phyloP scores from a whole-genome alignment of 2,888 invertebrate species.

The Branchellion lobata region DNA sequence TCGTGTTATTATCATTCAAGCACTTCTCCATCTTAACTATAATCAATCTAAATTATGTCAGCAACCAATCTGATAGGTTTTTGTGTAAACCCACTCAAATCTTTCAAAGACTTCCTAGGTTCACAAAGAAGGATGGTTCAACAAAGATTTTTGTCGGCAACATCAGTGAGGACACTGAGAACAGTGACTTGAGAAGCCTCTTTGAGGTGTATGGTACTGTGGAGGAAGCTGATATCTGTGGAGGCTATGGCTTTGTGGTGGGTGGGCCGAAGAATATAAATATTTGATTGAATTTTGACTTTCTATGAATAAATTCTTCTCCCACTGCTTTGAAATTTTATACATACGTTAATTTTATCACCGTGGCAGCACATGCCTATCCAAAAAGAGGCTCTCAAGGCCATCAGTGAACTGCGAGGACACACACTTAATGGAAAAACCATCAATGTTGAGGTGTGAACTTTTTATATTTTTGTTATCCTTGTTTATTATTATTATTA shows the following conservation, averaged over 20 bases:
- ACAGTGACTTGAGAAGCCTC: slow-evolving; percentile 33
- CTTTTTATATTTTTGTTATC: not conserved
- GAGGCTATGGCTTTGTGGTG: slow-evolving; percentile 46
- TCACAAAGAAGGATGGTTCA: slow-evolving; percentile 9
- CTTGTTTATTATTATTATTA: too few relatives aligned
- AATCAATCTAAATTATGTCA: too few relatives aligned
- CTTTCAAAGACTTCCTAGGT: not conserved
- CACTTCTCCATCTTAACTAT: not conserved
- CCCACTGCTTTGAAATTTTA: too few relatives aligned
- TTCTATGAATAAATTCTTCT: too few relatives aligned
- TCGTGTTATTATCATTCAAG: not conserved
- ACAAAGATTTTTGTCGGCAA: slow-evolving; percentile 46
- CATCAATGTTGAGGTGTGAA: slow-evolving; percentile 43
- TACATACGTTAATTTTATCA: too few relatives aligned
- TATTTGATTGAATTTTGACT: not conserved
- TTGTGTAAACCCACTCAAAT: too few relatives aligned
- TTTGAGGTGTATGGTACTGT: slow-evolving; percentile 42
- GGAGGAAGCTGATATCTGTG: slow-evolving; percentile 44
- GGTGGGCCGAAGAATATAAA: not conserved
- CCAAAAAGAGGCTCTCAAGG: slow-evolving; percentile 41
- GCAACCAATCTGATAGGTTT: too few relatives aligned
- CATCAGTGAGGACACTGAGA: slow-evolving; percentile 40
- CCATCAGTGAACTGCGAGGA: slow-evolving; percentile 40
- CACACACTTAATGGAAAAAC: slow-evolving; percentile 42
- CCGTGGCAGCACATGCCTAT: slow-evolving; percentile 40